Percentiles rank a stretch among this genome's conserved stretches.
Evolutionary conservation across 2,888 invertebrate genomes (phyloP).

Genomic region (Cacoxenus indagator): DNA sequence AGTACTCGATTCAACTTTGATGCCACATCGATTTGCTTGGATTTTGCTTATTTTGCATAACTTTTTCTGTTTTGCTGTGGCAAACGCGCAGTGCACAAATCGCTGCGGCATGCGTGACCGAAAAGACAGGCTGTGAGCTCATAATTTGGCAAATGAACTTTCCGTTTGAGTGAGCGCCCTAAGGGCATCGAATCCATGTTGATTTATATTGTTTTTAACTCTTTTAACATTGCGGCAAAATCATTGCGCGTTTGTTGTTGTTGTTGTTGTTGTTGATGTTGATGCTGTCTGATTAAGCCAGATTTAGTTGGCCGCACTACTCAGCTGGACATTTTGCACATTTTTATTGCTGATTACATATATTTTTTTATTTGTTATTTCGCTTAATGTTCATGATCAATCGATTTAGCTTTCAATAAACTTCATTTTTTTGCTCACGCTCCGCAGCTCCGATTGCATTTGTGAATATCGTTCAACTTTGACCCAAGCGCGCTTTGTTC

Average conservation of each 20-base stretch:
- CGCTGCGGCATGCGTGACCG: conserved; percentile 4
- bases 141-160: neutral
- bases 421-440: neutral
- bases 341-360: no score
- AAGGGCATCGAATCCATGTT: neutral
- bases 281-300: conserved; percentile 1
- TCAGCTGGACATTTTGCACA: no score
- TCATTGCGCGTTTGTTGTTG: neutral
- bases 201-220: neutral
- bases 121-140: neutral
- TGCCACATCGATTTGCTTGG: neutral
- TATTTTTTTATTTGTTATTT: neutral
- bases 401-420: neutral
- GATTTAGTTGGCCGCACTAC: no score
- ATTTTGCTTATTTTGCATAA: neutral
- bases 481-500: neutral
- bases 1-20: neutral
- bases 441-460: neutral
- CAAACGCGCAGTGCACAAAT: neutral
- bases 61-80: neutral
- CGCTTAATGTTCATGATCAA: neutral
- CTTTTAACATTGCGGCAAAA: neutral
- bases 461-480: neutral
- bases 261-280: neutral
- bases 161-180: neutral